Evolutionary conservation across 2,797 vertebrate genomes (phyloP), one percentile per base, ranked within the genome.

Genomic region (Syngnathus acus): DNA sequence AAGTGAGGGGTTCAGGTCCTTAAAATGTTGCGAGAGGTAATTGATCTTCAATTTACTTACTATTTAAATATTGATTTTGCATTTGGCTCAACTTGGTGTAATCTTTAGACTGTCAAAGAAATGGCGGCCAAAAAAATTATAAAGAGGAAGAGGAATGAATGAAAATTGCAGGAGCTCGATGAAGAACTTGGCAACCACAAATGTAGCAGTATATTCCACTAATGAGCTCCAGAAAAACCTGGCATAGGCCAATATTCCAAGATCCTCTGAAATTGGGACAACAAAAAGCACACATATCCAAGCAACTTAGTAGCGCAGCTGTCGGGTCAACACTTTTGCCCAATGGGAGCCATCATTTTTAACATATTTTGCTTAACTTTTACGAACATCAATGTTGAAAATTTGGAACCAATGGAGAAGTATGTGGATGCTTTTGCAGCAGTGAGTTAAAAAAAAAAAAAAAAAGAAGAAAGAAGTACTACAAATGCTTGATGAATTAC

Each of bases 101-200:
- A 51, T 51, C 9, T 53, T 53, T 21, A n/a, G 9, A 53, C 50
- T 53, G 19, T 53, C 50, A 53, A 53, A 53, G 50, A n/a, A 53
- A 21, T 21, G 1, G n/a, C 21, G 9, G 50, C n/a, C 47, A 53
- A 53, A 53, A 10, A 53, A 48, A 32, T 32, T 53, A 21, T 10
- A 14, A 21, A 9, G 9, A 53, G 9, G 3, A 53, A n/a, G 7
- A 2, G 0, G 50, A 21, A 53, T 48, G 50, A n/a, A 9, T 21
- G 8, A 10, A 53, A 53, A 10, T 7, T 26, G 11, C 26, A 57
- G 13, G 5, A 4, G 14, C 26, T 16, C 13, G 13, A 32, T 16
- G 54, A 57, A 16, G 54, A 57, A 57, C 54, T 57, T 54, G 54
- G 13, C 26, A 57, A 57, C 21, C 54, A 57, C 54, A 9, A 57